A percentile compares a stretch with the other conserved stretches of the same genome.
phyloP scores from a whole-genome alignment of 2,797 vertebrate genomes.

The Morelia viridis region DNA sequence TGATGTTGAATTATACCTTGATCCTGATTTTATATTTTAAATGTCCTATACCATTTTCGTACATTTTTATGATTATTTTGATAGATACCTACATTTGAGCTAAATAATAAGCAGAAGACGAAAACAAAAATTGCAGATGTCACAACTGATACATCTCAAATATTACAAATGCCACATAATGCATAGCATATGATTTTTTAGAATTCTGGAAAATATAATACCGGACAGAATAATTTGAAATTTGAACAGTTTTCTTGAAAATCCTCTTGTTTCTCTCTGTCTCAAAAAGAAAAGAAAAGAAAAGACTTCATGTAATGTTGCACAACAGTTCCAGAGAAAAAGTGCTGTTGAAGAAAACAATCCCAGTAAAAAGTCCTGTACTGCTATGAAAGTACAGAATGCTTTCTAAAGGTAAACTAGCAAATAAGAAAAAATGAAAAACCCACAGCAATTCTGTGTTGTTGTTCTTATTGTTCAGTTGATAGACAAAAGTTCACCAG shows the following conservation, averaged over 20 bases:
- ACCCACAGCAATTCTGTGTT: not conserved
- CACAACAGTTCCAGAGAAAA: not conserved
- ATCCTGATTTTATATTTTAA: not conserved
- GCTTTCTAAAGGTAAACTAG: not conserved
- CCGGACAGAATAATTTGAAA: not conserved
- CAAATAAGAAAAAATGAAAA: not conserved
- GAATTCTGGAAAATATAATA: not conserved
- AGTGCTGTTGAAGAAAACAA: not conserved
- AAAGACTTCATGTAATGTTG: not conserved
- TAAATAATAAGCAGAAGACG: not conserved
- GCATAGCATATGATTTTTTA: not conserved
- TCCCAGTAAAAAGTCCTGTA: not conserved
- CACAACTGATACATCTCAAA: not conserved
- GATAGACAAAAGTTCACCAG: not conserved
- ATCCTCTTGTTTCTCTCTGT: not conserved
- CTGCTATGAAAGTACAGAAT: not conserved
- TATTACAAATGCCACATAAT: not conserved
- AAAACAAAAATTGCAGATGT: not conserved
- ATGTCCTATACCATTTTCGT: not conserved
- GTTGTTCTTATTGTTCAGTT: not conserved
- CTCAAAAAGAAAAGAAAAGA: not conserved
- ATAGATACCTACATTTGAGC: not conserved
- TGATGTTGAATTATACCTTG: not conserved
- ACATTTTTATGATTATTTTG: not conserved
- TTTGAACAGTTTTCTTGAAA: not conserved